Percentiles rank a stretch among this genome's conserved stretches.
Evolutionary conservation across 2,113 vertebrate genomes (phyloP).

Genomic region (Paedocypris sp.): DNA sequence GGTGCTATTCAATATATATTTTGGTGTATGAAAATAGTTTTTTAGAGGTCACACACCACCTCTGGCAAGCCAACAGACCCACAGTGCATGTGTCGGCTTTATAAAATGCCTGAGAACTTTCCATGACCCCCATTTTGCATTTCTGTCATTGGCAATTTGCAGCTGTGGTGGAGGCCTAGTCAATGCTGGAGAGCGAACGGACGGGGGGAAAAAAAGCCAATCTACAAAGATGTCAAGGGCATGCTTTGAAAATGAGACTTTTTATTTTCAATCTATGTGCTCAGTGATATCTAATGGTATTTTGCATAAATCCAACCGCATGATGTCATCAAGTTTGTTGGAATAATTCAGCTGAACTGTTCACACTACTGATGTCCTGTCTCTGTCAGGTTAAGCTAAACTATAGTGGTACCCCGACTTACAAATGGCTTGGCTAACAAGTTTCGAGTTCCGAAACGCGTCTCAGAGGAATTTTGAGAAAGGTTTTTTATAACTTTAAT

Average conservation of each 20-base stretch:
- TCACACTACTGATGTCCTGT: neutral
- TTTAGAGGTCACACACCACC: conserved; percentile 35
- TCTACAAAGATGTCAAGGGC: conserved; percentile 54
- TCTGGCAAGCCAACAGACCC: conserved; percentile 35
- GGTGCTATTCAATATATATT: conserved; percentile 24
- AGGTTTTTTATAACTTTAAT: no score
- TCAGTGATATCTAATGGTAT: conserved; percentile 27
- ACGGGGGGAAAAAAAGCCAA: conserved; percentile 41
- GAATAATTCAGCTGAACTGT: conserved; percentile 2
- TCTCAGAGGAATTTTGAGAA: no score
- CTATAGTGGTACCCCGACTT: no score
- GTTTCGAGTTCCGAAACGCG: no score
- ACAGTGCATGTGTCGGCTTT: conserved; percentile 37
- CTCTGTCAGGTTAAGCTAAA: neutral
- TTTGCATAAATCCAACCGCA: conserved; percentile 8
- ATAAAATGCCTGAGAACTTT: conserved; percentile 50
- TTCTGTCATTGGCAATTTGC: conserved; percentile 56
- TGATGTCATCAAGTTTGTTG: neutral
- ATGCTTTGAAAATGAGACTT: conserved; percentile 54
- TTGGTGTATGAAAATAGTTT: conserved; percentile 33
- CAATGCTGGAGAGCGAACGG: conserved; percentile 26
- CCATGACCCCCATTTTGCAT: conserved; percentile 54
- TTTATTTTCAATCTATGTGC: conserved; percentile 28
- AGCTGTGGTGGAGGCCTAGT: conserved; percentile 40
- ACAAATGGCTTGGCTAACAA: no score